Evolutionary conservation across 2,113 vertebrate species (phyloP), one percentile per base, ranked within the genome.

Genomic region (Xerus inauris): DNA sequence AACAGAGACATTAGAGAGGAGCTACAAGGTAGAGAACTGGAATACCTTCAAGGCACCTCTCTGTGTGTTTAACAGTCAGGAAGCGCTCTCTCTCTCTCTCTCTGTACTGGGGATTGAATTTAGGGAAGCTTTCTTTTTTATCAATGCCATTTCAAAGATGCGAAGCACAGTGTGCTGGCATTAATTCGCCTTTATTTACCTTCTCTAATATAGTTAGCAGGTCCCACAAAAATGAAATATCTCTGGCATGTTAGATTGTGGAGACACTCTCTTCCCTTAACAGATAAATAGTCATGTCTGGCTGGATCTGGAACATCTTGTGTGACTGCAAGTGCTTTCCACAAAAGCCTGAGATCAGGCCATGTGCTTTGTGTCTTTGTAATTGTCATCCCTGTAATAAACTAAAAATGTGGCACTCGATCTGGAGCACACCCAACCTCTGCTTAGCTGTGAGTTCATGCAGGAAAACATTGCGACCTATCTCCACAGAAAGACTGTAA

Each of bases 331-430:
- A 42, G 20, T 83, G 54, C 17, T 90, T 96, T 88, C 84, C 38
- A 79, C 93, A 97, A 89, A 97, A 97, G 71, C 32, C 45, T 42
- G 47, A 59, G 45, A 57, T 62, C n/a, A 38, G 30, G 42, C 54
- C 84, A 81, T 86, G 93, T 82, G 67, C 62, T 92, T 57, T 90
- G 62, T 90, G 67, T 91, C 89, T 86, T 89, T 91, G n/a, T 91
- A 62, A 86, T 93, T 85, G 90, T 87, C 69, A 45, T 67, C 19
- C 17, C 75, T 83, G 86, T 85, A 64, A 87, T 86, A 93, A 88
- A 97, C 67, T 87, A 40, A 89, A 93, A 93, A 40, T 88, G 81
- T 79, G 65, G 51, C 30, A 35, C 67, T 92, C 4, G 3, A 32
- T 92, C 65, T 96, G 91, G 95, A 96, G 75, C 42, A 59, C 26